These are phyloP conservation scores for Cricetomys ansorgei DNA, from an alignment of 2,113 vertebrate genomes.

Conservation along the genomic window DNA sequence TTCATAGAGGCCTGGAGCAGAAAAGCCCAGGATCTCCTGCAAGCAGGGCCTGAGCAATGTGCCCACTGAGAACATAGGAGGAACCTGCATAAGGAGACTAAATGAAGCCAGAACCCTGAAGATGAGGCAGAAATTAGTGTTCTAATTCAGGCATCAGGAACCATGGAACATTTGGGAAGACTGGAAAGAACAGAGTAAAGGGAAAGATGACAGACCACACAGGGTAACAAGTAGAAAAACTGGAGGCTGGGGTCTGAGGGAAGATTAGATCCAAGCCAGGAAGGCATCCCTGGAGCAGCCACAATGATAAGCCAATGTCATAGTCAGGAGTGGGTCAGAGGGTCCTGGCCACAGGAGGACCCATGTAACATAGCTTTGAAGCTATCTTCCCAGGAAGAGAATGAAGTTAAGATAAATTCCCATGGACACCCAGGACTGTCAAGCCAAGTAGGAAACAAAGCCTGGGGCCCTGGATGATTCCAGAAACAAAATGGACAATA, in stretches of 20 bases:
- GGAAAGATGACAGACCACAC: rapidly evolving
- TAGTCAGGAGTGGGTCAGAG: neutral
- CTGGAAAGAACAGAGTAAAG: rapidly evolving
- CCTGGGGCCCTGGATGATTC: neutral
- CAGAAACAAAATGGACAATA: neutral
- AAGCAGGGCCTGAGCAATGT: neutral
- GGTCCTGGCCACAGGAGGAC: neutral
- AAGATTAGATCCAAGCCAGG: neutral
- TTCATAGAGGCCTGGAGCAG: neutral
- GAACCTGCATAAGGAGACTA: neutral
- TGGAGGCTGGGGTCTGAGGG: rapidly evolving
- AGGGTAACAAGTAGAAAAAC: neutral
- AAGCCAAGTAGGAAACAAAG: neutral
- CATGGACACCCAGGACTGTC: rapidly evolving
- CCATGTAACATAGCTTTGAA: rapidly evolving
- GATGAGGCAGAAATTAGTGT: neutral
- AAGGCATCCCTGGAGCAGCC: neutral
- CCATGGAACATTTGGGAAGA: rapidly evolving
- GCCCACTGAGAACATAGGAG: neutral
- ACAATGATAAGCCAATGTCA: neutral
- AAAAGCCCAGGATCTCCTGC: neutral
- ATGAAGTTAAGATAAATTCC: no score
- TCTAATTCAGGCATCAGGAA: neutral
- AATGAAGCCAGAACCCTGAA: neutral
- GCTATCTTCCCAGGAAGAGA: no score